These are phyloP conservation scores for Drosophila mayri DNA, from an alignment of 1,140 invertebrate genomes.

Conservation along the genomic window DNA sequence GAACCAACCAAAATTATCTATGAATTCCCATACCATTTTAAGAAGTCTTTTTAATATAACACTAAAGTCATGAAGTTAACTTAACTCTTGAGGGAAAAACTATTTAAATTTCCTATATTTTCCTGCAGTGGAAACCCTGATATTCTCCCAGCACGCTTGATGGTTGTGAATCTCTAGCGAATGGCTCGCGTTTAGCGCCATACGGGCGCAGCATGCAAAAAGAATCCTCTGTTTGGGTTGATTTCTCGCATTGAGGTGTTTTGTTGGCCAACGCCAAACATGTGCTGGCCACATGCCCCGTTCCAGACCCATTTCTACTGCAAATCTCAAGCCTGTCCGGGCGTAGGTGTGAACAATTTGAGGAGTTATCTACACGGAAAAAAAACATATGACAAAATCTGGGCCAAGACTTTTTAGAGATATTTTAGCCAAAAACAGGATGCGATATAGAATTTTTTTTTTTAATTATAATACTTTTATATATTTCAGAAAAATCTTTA, in stretches of 20 bases:
- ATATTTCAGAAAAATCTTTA: too few species aligned
- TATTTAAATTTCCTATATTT: not conserved
- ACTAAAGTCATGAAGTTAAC: not conserved
- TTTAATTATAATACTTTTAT: too few species aligned
- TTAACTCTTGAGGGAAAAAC: not conserved
- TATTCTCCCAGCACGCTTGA: too few species aligned
- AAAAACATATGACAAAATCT: not conserved
- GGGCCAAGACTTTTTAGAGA: not conserved
- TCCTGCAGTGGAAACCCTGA: not conserved
- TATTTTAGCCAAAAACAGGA: too few species aligned
- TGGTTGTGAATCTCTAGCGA: conserved; percentile 14
- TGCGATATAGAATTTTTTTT: too few species aligned
- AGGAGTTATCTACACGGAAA: conserved; percentile 18
- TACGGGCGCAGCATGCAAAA: conserved; percentile 71
- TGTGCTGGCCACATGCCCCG: conserved; percentile 61
- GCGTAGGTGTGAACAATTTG: conserved; percentile 43
- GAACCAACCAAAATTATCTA: too few species aligned
- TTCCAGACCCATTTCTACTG: conserved; percentile 4
- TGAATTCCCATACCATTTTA: too few species aligned
- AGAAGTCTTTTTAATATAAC: not conserved
- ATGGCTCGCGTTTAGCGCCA: conserved; percentile 68
- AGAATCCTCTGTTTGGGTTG: conserved; percentile 33
- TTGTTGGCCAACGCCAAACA: conserved; percentile 61
- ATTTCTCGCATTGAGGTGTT: conserved; percentile 56
- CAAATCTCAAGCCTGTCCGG: conserved; percentile 33